Conservation (phyloP, 2,113 vertebrate genomes). For the Podocnemis expansa region DNA sequence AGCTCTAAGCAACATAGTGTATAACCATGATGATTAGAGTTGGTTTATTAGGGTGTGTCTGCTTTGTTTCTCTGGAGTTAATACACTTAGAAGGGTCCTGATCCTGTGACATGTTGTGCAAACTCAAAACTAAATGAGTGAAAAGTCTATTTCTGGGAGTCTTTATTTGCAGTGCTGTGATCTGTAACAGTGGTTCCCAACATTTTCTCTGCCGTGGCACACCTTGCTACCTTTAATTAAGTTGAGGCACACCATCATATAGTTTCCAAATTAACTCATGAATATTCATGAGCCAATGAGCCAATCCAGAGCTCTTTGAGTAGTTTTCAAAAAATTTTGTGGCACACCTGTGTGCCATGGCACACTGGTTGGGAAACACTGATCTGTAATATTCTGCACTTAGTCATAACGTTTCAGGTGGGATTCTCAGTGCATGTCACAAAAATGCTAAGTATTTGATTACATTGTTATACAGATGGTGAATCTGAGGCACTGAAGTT, state of each 20-base stretch:
- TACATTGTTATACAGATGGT: background rate
- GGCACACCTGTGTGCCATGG: too few species aligned
- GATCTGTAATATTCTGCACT: background rate
- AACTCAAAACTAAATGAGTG: background rate
- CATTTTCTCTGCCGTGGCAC: too few species aligned
- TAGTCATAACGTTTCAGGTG: background rate
- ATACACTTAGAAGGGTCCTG: slow-evolving; percentile 28
- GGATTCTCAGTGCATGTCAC: background rate
- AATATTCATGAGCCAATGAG: too few species aligned
- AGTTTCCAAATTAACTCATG: too few species aligned
- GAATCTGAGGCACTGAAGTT: background rate
- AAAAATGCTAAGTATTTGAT: background rate
- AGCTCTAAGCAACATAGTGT: slow-evolving; percentile 60
- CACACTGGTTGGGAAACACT: too few species aligned
- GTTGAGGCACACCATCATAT: too few species aligned
- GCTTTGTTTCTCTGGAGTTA: slow-evolving; percentile 19
- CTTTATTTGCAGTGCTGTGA: background rate
- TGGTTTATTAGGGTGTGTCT: slow-evolving; percentile 51
- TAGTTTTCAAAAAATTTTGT: too few species aligned
- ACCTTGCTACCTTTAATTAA: too few species aligned
- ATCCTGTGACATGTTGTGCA: background rate
- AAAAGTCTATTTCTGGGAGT: background rate
- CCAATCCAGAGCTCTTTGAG: too few species aligned
- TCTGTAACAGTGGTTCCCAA: too few species aligned
- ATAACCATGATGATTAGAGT: slow-evolving; percentile 52